A percentile compares a stretch with the other conserved stretches of the same genome.
Conservation (phyloP, 2,113 vertebrate species). For the Blennius ocellaris region DNA sequence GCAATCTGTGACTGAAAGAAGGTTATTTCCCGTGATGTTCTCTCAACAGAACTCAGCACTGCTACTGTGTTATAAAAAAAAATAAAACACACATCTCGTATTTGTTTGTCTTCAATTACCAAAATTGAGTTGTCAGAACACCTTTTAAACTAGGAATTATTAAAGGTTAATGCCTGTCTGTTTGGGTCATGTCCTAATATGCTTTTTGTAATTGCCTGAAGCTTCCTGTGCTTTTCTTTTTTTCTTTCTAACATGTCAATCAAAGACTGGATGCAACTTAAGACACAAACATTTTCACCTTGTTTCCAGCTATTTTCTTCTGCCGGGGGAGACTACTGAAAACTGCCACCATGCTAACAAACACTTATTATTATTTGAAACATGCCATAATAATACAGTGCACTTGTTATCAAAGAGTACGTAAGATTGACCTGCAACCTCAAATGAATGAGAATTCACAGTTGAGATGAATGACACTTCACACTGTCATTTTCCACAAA, state of each 20-base stretch:
- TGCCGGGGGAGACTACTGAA: background rate
- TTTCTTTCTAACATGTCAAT: slow-evolving; percentile 46
- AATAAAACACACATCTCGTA: background rate
- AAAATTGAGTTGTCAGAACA: background rate
- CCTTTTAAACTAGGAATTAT: slow-evolving; percentile 2
- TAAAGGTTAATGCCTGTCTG: background rate
- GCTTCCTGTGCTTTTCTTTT: background rate
- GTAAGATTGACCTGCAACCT: background rate
- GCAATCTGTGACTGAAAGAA: slow-evolving; percentile 6
- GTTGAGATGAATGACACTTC: slow-evolving; percentile 9
- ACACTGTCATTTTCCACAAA: slow-evolving; percentile 20
- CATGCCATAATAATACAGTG: slow-evolving; percentile 8
- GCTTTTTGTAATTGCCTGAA: background rate
- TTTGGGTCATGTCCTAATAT: slow-evolving; percentile 17
- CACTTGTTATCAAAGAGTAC: background rate
- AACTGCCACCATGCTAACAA: slow-evolving; percentile 3
- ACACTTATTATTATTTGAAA: slow-evolving; percentile 8
- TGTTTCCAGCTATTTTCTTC: slow-evolving; percentile 34
- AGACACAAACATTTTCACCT: slow-evolving; percentile 29
- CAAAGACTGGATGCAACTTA: slow-evolving; percentile 29
- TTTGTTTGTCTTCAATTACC: slow-evolving; percentile 6
- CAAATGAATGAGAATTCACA: slow-evolving; percentile 21
- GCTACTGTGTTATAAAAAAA: background rate
- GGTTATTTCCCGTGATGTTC: background rate
- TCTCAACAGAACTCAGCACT: background rate